These are phyloP conservation scores for Drosophila macrospina DNA, from an alignment of 2,888 invertebrate species.

Conservation along the genomic window DNA sequence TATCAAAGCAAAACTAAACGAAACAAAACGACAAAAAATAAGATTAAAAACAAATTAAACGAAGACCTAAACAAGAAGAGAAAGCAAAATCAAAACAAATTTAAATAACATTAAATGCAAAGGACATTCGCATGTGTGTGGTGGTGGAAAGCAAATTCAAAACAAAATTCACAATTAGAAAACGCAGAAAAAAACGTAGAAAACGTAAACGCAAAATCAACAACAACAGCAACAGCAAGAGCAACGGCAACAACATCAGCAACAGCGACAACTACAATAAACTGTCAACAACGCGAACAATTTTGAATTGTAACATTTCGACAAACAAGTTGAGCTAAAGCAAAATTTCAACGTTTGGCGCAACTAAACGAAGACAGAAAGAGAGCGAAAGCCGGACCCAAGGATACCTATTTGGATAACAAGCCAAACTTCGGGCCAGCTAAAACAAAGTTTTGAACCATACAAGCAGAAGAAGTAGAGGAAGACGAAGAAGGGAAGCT, in stretches of 20 bases:
- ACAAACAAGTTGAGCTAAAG: slow-evolving; percentile 76
- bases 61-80: slow-evolving; percentile 44
- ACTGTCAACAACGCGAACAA: slow-evolving; percentile 63
- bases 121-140: slow-evolving; percentile 85
- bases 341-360: slow-evolving; percentile 84
- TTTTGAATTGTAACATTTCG: slow-evolving; percentile 75
- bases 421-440: slow-evolving; percentile 33
- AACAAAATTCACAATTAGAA: slow-evolving; percentile 85
- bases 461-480: neutral
- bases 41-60: slow-evolving; percentile 34
- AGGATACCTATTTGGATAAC: slow-evolving; percentile 42
- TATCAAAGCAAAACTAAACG: slow-evolving; percentile 44
- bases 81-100: slow-evolving; percentile 59
- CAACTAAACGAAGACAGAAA: slow-evolving; percentile 54
- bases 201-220: slow-evolving; percentile 82
- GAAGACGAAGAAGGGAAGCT: slow-evolving; percentile 9
- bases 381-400: slow-evolving; percentile 17
- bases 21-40: slow-evolving; percentile 41
- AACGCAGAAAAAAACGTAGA: slow-evolving; percentile 84
- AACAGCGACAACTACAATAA: slow-evolving; percentile 39
- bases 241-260: slow-evolving; percentile 36
- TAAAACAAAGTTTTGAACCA: slow-evolving; percentile 52
- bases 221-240: slow-evolving; percentile 42
- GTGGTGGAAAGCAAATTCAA: slow-evolving; percentile 85
- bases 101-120: slow-evolving; percentile 83